Base-by-base conservation (phyloP, 2,797 vertebrate species). In the Cygnus olor region DNA sequence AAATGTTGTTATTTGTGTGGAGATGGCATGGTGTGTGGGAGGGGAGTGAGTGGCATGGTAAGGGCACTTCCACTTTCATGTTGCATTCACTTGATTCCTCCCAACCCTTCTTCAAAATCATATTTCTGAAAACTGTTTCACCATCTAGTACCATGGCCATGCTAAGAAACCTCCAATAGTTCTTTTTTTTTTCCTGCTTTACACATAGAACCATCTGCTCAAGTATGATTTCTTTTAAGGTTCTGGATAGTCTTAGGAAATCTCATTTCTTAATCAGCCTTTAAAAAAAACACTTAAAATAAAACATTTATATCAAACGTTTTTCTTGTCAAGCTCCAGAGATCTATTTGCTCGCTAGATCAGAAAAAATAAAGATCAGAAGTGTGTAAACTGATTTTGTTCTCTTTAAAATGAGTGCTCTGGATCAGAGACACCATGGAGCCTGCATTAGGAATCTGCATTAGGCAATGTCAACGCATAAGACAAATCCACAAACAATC, bases 1-100 rank as follows among this genome's bases (percentile, higher is more conserved):
- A 89, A 90, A 89, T 16, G 49, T 38, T 77, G n/a, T 20, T 72
- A 38, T 38, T 73, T 66, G 53, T 38, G 27, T 89, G 54, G 63
- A 90, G 82, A 54, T 9, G 27, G 42, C 18, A 57, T 14, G 9
- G 14, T 22, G 65, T 24, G 69, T 40, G 42, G 36, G 65, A 85
- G 53, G 42, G 14, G 18, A 89, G 9, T 14, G 14, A 87, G 60
- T 24, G 30, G 36, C 16, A 14, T 42, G 20, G 36, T 58, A 42
- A 80, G 61, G 54, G 72, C 34, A 47, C 42, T 95, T 96, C 44
- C 57, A 89, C 72, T 88, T 96, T 68, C 91, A 49, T 58, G 36
- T 65, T 85, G 57, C 28, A n/a, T 38, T 80, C 71, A 78, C 51
- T 80, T 78, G 56, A 92, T 44, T 85, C 58, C 65, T 83, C 58